A percentile compares a stretch with the other conserved stretches of the same genome.
phyloP scores from a whole-genome alignment of 2,888 invertebrate genomes.

The Nemoura dubitans region DNA sequence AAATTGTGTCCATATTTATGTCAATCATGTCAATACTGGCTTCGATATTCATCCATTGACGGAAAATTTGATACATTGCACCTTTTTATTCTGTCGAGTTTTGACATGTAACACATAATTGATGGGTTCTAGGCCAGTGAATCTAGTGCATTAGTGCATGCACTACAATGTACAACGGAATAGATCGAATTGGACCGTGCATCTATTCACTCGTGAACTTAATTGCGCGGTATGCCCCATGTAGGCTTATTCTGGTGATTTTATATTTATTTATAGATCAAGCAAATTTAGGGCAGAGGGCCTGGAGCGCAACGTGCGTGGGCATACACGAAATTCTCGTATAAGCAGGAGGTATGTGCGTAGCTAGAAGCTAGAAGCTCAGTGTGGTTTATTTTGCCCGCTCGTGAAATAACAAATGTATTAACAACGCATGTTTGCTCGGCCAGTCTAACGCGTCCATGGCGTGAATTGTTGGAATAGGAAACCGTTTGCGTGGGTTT shows the following conservation, averaged over 20 bases:
- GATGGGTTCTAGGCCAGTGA: background rate
- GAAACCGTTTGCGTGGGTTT: background rate
- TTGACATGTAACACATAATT: background rate
- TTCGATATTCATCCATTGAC: background rate
- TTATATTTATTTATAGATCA: slow-evolving; percentile 7
- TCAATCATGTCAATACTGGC: background rate
- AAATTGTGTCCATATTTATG: background rate
- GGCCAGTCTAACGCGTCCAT: background rate
- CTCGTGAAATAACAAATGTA: background rate
- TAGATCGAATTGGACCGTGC: background rate
- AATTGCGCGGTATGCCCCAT: background rate
- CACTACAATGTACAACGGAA: background rate
- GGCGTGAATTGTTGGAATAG: background rate
- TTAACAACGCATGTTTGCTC: background rate
- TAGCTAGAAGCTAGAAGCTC: background rate
- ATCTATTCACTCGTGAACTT: background rate
- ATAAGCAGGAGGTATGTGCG: too few relatives aligned
- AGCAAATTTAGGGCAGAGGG: background rate
- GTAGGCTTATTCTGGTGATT: background rate
- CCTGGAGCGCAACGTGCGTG: background rate
- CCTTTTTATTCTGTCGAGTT: background rate
- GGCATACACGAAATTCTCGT: background rate
- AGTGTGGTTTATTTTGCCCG: background rate
- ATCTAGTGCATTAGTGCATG: background rate
- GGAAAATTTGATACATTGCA: background rate